Conservation (phyloP, 2,888 invertebrate species). For the Patella ulyssiponensis region DNA sequence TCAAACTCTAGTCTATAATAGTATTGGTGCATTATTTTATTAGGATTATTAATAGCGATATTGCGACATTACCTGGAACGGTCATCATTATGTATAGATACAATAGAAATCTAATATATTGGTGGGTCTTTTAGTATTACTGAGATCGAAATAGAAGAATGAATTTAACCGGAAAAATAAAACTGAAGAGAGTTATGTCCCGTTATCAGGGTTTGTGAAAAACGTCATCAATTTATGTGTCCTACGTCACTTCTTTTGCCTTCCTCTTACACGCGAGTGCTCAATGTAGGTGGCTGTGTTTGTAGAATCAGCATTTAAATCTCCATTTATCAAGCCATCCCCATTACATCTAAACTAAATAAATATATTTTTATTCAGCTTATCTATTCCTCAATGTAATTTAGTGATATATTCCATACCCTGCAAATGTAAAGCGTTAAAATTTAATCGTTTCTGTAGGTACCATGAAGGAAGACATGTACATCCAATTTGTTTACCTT, state of each 20-base stretch:
- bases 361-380: neutral
- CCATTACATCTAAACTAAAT: constrained; percentile 3
- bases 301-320: constrained; percentile 28
- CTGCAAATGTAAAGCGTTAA: too few species aligned
- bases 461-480: too few species aligned
- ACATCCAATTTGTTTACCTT: too few species aligned
- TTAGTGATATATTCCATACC: neutral
- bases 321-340: constrained; percentile 26
- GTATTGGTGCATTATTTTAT: too few species aligned
- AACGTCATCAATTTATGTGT: constrained; percentile 44
- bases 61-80: constrained; percentile 39
- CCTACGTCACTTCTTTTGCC: constrained; percentile 29
- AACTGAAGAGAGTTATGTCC: constrained; percentile 12
- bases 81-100: constrained; percentile 43
- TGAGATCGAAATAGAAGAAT: too few species aligned
- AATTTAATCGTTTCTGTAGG: too few species aligned
- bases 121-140: too few species aligned
- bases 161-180: neutral
- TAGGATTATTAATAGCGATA: too few species aligned
- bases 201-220: neutral
- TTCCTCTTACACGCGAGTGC: constrained; percentile 48
- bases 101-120: too few species aligned
- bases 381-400: neutral
- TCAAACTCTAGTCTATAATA: too few species aligned
- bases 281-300: constrained; percentile 47